Evolutionary conservation across 2,113 vertebrate genomes (phyloP), one percentile per base, ranked within the genome.

Genomic region (Solenodon paradoxus): DNA sequence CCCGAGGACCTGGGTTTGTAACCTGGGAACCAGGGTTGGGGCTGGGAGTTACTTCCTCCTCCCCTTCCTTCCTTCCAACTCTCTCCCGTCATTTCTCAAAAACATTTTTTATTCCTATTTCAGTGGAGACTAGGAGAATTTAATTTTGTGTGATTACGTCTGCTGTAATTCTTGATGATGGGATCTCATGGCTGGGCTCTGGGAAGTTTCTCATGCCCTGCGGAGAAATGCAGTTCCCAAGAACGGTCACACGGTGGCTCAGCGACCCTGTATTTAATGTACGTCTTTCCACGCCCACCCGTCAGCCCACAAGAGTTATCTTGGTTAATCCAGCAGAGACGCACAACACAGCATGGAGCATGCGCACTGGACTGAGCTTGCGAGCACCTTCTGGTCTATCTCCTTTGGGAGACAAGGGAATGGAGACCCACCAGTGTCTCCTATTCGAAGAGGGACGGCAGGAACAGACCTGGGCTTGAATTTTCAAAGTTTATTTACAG

Each of bases 191-290:
- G 35, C 6, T 10, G 16, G 32, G 16, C 24, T 86, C 32, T 2
- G 6, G 17, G 3, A 59, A 86, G 55, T 42, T 32, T 51, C 45
- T 38, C 0, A 10, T 32, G 32, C 30, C 35, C 32, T 15, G 7
- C 2, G 74, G 7, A 35, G 47, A 75, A 16, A 0, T 69, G 93
- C 81, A 94, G 47, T 92, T 82, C 40, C 81, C 51, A 79, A 5
- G 11, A 91, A 78, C 47, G 69, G 79, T 7, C 96, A 75, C 95
- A 68, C 47, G 96, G 74, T 53, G 96, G 96, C 89, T 17, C n/a
- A 78, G 15, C 3, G 20, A 42, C 88, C 32, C 88, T 30, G 45
- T 3, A 12, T 63, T 90, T 92, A 91, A 84, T 88, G 84, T 86
- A 26, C 7, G 11, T 71, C 82, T 47, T 61, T 63, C 53, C 53